Evolutionary conservation across 2,888 invertebrate species (phyloP).

Genomic region (Bugula neritina): DNA sequence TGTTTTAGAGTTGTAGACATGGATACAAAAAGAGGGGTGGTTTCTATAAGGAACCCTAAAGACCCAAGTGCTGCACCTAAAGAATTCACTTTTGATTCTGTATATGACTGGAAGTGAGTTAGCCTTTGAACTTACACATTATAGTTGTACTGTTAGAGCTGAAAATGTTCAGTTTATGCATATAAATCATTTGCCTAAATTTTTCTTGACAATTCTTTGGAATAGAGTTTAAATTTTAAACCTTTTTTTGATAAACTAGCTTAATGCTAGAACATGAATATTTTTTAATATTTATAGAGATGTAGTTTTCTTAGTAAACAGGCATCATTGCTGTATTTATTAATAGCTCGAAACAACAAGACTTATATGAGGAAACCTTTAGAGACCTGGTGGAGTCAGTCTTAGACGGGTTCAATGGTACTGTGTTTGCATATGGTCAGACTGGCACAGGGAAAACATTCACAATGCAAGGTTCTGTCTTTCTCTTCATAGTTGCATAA

Average conservation of each 20-base stretch:
- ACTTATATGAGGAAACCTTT: constrained; percentile 92
- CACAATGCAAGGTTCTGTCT: constrained; percentile 62
- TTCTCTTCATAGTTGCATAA: not conserved
- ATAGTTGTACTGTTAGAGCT: too few relatives aligned
- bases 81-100: constrained; percentile 94
- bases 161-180: too few relatives aligned
- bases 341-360: constrained; percentile 81
- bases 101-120: constrained; percentile 76
- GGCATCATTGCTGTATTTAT: too few relatives aligned
- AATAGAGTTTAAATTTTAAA: too few relatives aligned
- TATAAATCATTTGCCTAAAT: too few relatives aligned
- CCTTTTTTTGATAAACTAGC: too few relatives aligned
- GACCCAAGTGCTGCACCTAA: constrained; percentile 61
- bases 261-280: too few relatives aligned
- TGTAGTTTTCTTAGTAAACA: too few relatives aligned
- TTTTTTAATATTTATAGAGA: too few relatives aligned
- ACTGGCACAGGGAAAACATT: constrained; percentile 86
- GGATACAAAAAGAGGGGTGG: constrained; percentile 76
- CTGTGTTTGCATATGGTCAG: constrained; percentile 98
- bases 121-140: too few relatives aligned
- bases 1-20: constrained; percentile 71
- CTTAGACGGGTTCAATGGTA: constrained; percentile 94
- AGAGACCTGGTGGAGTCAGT: constrained; percentile 90
- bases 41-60: constrained; percentile 82
- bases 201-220: too few relatives aligned